Percentiles rank a stretch among this genome's conserved stretches.
Conservation (phyloP, 2,888 invertebrate genomes). For the Melipona beecheii region DNA sequence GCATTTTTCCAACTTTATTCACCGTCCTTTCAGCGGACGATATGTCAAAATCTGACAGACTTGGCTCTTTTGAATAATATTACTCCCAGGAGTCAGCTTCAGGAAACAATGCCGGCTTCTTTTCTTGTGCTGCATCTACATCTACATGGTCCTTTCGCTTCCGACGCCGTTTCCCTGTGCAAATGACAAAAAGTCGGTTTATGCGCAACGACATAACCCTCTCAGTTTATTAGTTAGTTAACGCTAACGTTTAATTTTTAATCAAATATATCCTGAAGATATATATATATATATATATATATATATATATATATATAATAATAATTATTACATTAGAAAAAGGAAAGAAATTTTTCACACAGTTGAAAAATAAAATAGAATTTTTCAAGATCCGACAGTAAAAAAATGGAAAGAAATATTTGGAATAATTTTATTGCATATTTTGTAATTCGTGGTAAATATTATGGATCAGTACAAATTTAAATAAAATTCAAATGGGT, state of each 20-base stretch:
- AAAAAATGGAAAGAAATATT: background rate
- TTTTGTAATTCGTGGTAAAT: constrained; percentile 2
- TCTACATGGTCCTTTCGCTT: constrained; percentile 72
- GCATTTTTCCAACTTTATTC: constrained; percentile 6
- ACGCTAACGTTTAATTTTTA: background rate
- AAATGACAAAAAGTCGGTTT: constrained; percentile 75
- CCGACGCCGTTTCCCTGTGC: constrained; percentile 79
- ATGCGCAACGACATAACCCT: constrained; percentile 69
- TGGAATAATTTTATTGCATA: background rate
- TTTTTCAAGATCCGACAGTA: background rate
- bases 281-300: background rate
- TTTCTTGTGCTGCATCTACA: constrained; percentile 43
- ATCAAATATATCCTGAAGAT: background rate
- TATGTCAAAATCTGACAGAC: background rate
- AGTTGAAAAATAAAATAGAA: background rate
- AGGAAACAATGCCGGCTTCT: constrained; percentile 70
- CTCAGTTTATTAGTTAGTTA: constrained; percentile 61
- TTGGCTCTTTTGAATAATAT: background rate
- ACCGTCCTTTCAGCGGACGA: background rate
- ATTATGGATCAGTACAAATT: constrained; percentile 8
- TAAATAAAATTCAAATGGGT: background rate
- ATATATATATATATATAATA: background rate
- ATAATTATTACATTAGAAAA: background rate
- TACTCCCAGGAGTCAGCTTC: constrained; percentile 74
- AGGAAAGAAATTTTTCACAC: background rate